Base-by-base conservation (phyloP, 2,797 vertebrate genomes). In the Neostethus bicornis region DNA sequence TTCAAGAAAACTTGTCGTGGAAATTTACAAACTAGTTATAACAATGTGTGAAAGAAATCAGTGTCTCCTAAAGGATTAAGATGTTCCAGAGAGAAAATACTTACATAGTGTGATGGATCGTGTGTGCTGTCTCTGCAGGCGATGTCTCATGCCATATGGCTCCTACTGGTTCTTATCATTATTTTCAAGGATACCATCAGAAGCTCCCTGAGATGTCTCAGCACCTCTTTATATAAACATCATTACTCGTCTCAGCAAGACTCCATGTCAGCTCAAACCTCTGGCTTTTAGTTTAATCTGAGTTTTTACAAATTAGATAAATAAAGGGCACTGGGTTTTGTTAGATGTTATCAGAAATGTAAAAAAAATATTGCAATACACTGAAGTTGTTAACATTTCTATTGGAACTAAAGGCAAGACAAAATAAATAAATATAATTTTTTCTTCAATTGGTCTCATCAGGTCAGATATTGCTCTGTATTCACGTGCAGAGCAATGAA, bases 101-200 rank as follows among this genome's bases (percentile, higher is more conserved):
- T 29, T 61, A 48, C 29, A 65, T 43, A 65, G 29, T 52, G 28
- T 44, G 5, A 57, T 31, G 23, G 32, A 58, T 23, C 2, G 4
- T 13, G 21, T 63, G 52, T 49, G 17, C 1, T 38, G 11, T 32
- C 35, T 61, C 32, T 45, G 6, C 38, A 26, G 41, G 6, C 14
- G 5, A 25, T 46, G 45, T 45, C 26, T 47, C 41, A 57, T 41
- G 39, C 44, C 25, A 37, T 16, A 6, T 2, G 20, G 24, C 50
- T 55, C 51, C 51, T 54, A 53, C 66, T 78, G 73, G 51, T 64
- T 68, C 51, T 45, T 54, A 77, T 85, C 68, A 71, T 54, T 23
- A 43, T 41, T 67, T 35, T 41, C 61, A 53, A 41, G 34, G 56
- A 74, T 47, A 37, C 32, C 7, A 68, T 12, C 56, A 16, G 16